A percentile compares a stretch with the other conserved stretches of the same genome.
These are phyloP conservation scores for Unio pictorum DNA, from an alignment of 2,888 invertebrate genomes.

Conservation along the genomic window DNA sequence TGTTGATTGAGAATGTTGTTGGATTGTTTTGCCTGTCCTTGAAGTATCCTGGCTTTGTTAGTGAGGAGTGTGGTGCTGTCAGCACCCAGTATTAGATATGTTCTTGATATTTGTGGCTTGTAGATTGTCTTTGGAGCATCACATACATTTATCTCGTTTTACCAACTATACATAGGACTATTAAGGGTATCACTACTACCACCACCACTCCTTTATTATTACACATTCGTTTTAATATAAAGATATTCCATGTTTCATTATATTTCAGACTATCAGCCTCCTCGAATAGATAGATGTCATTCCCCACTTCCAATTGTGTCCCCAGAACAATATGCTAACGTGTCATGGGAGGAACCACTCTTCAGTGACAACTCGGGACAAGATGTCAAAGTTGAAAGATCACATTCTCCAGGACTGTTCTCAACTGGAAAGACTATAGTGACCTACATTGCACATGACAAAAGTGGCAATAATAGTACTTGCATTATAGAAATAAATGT, in stretches of 20 bases:
- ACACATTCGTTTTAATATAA: no score
- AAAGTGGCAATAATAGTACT: constrained; percentile 76
- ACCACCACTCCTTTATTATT: no score
- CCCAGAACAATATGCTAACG: constrained; percentile 40
- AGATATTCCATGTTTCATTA: neutral
- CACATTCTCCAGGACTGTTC: constrained; percentile 73
- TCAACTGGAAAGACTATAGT: constrained; percentile 76
- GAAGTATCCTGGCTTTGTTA: no score
- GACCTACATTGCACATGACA: constrained; percentile 78
- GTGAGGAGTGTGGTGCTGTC: no score
- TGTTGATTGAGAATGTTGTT: no score
- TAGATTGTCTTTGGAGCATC: no score
- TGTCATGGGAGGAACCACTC: constrained; percentile 76
- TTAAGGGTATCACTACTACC: no score
- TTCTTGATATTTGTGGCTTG: no score
- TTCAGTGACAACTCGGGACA: constrained; percentile 76
- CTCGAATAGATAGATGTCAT: constrained; percentile 75
- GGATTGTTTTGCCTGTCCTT: no score
- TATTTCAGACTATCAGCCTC: constrained; percentile 76
- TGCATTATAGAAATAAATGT: constrained; percentile 78
- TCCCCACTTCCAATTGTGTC: constrained; percentile 76
- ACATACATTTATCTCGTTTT: no score
- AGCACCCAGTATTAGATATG: no score
- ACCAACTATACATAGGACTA: no score
- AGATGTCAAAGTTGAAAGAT: constrained; percentile 59